These are phyloP conservation scores for Ectobius pallidus DNA, from an alignment of 2,888 invertebrate species.

Conservation along the genomic window DNA sequence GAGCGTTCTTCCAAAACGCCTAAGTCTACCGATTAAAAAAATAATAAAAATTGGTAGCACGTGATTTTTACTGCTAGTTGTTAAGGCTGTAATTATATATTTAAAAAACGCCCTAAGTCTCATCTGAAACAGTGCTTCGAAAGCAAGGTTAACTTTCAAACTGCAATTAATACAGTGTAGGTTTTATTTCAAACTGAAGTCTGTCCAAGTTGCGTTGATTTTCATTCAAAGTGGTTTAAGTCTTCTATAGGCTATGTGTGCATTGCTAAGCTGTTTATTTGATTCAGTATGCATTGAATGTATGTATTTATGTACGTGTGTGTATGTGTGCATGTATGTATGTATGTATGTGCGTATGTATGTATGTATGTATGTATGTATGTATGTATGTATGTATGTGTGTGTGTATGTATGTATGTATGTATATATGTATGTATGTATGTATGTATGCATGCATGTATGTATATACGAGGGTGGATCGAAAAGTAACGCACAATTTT, in stretches of 20 bases:
- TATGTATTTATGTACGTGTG: constrained; percentile 20
- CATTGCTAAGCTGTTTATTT: too few species aligned
- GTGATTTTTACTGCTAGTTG: background rate
- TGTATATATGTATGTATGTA: too few species aligned
- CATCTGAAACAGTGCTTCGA: background rate
- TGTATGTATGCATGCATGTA: too few species aligned
- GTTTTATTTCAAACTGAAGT: background rate
- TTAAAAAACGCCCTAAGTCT: background rate
- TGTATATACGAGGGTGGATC: too few species aligned
- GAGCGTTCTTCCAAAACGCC: background rate
- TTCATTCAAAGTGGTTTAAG: background rate
- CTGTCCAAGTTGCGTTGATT: background rate
- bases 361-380: background rate
- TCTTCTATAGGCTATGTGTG: background rate
- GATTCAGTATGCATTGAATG: too few species aligned
- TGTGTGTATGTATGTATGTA: background rate
- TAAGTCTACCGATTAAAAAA: background rate
- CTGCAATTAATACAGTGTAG: background rate
- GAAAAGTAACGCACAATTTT: too few species aligned
- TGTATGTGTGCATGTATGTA: constrained; percentile 9
- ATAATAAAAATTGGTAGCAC: too few species aligned
- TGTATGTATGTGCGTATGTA: constrained; percentile 13
- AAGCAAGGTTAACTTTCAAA: background rate
- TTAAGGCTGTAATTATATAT: background rate
- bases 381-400: background rate